These are phyloP conservation scores for Caenorhabditis doughertyi DNA, from an alignment of 2,888 invertebrate genomes.

Conservation along the genomic window DNA sequence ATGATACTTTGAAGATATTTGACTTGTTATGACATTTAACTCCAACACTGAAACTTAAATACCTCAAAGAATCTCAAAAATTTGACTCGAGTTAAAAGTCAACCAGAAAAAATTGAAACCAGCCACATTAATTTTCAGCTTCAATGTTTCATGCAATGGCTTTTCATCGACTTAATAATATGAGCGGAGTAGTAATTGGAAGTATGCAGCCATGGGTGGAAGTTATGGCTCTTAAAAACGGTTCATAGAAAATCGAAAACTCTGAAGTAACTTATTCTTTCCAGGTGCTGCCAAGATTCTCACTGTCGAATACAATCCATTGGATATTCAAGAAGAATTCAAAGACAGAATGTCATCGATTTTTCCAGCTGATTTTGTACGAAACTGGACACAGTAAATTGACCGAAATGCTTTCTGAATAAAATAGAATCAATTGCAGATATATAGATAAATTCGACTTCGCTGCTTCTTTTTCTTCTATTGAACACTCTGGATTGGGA, in stretches of 20 bases:
- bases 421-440: background rate
- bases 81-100: background rate
- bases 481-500: constrained; percentile 67
- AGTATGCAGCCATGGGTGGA: constrained; percentile 67
- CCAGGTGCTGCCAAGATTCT: constrained; percentile 39
- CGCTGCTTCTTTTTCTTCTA: constrained; percentile 63
- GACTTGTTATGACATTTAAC: background rate
- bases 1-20: no score
- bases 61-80: no score
- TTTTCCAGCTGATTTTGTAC: constrained; percentile 53
- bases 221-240: constrained; percentile 51
- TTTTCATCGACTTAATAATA: constrained; percentile 32
- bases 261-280: background rate
- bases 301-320: constrained; percentile 63
- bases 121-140: no score
- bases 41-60: no score
- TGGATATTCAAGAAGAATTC: constrained; percentile 40
- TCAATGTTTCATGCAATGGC: constrained; percentile 56
- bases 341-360: constrained; percentile 50
- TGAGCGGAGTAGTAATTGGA: constrained; percentile 59
- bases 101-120: no score
- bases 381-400: constrained; percentile 40
- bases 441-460: constrained; percentile 56
- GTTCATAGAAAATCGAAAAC: background rate
- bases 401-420: constrained; percentile 37